phyloP scores from a whole-genome alignment of 1,140 invertebrate species.

The Apolygus lucorum region DNA sequence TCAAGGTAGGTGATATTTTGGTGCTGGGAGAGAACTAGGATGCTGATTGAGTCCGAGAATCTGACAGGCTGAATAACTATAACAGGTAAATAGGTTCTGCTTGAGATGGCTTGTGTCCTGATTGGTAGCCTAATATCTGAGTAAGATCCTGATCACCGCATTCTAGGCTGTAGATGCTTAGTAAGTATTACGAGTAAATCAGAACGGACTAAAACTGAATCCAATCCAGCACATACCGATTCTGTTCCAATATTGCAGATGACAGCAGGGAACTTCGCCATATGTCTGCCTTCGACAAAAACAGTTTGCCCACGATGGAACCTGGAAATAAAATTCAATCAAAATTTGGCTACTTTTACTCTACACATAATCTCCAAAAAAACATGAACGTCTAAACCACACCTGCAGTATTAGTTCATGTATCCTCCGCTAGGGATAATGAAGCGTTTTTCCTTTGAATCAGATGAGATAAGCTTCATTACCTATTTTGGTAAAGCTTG shows the following conservation, averaged over 20 bases:
- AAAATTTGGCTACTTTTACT: slow-evolving; percentile 17
- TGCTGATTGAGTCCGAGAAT: too few species aligned
- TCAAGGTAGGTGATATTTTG: too few species aligned
- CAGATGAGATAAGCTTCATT: too few species aligned
- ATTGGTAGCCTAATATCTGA: neutral
- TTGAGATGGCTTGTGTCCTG: neutral
- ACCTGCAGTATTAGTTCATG: too few species aligned
- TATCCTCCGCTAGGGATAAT: too few species aligned
- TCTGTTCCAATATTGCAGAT: slow-evolving; percentile 83
- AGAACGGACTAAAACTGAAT: slow-evolving; percentile 2
- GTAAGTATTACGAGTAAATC: too few species aligned
- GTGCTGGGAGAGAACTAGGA: too few species aligned
- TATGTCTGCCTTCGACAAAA: slow-evolving; percentile 80
- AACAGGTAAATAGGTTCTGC: neutral
- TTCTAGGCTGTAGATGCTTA: too few species aligned
- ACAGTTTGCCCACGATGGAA: slow-evolving; percentile 88
- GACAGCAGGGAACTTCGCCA: slow-evolving; percentile 69
- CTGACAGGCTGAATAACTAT: too few species aligned
- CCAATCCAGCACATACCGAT: slow-evolving; percentile 52
- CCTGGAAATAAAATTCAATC: slow-evolving; percentile 41
- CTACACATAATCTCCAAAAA: neutral
- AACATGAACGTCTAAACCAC: too few species aligned
- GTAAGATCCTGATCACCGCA: neutral
- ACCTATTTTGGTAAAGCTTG: too few species aligned
- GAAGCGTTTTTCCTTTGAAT: too few species aligned